A percentile compares a stretch with the other conserved stretches of the same genome.
Conservation (phyloP, 2,797 vertebrate species). For the Hoplostethus atlanticus region DNA sequence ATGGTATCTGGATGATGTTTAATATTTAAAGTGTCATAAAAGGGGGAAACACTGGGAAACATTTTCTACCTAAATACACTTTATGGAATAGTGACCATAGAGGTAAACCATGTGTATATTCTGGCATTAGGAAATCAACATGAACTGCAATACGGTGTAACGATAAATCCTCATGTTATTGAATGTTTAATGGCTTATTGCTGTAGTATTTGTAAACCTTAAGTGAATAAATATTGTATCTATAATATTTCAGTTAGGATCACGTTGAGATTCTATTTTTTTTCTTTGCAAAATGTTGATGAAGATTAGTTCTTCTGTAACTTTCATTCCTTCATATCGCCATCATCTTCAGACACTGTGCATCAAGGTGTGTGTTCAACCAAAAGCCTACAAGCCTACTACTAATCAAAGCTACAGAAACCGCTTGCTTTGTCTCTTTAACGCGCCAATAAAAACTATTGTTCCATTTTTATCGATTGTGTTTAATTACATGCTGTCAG, state of each 20-base stretch:
- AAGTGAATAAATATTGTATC: conserved; percentile 45
- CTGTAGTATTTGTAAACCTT: conserved; percentile 35
- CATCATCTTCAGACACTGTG: background rate
- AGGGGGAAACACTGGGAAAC: conserved; percentile 10
- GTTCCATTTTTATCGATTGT: background rate
- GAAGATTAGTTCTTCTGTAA: background rate
- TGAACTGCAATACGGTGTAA: background rate
- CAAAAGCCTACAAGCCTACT: too few relatives aligned
- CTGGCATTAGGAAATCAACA: background rate
- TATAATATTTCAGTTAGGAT: conserved; percentile 37
- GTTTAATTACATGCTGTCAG: conserved; percentile 20
- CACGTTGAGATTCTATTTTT: conserved; percentile 4
- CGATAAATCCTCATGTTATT: background rate
- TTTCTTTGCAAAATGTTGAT: conserved; percentile 4
- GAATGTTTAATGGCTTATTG: conserved; percentile 17
- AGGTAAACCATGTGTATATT: conserved; percentile 7
- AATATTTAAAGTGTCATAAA: background rate
- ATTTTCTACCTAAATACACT: background rate
- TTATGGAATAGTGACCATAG: background rate
- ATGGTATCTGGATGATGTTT: background rate
- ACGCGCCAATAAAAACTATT: background rate
- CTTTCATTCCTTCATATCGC: background rate
- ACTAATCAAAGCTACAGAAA: background rate
- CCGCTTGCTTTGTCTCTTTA: background rate
- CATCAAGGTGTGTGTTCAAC: too few relatives aligned